These are phyloP conservation scores for Melanotus villosus DNA, from an alignment of 2,888 invertebrate genomes.

Conservation along the genomic window DNA sequence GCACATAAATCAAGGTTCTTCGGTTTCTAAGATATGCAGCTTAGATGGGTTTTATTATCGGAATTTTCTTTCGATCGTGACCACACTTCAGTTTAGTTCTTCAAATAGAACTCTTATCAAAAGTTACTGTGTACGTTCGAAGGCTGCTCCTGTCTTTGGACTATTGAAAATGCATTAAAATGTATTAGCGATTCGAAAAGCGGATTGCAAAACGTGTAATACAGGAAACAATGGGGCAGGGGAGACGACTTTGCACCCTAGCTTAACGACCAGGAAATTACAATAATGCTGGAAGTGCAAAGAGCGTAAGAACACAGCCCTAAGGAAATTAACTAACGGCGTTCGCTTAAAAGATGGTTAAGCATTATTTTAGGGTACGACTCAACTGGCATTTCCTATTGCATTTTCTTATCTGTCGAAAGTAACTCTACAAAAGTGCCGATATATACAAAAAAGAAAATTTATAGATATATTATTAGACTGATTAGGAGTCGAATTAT, in stretches of 20 bases:
- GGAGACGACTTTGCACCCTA: slow-evolving; percentile 52
- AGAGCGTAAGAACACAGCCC: slow-evolving; percentile 55
- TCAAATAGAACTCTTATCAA: not conserved
- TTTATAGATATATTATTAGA: too few relatives aligned
- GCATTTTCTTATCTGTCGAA: slow-evolving; percentile 25
- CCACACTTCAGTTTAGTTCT: slow-evolving; percentile 8
- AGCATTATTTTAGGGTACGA: slow-evolving; percentile 32
- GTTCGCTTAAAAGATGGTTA: slow-evolving; percentile 40
- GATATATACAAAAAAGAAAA: too few relatives aligned
- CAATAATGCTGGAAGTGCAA: slow-evolving; percentile 59
- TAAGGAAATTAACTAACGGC: slow-evolving; percentile 54
- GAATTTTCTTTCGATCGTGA: slow-evolving; percentile 6
- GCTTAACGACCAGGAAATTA: slow-evolving; percentile 61
- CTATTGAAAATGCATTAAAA: slow-evolving; percentile 39
- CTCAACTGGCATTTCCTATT: slow-evolving; percentile 26
- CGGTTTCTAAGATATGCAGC: slow-evolving; percentile 5
- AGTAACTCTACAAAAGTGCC: not conserved
- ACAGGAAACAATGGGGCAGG: slow-evolving; percentile 37
- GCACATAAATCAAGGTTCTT: slow-evolving; percentile 14
- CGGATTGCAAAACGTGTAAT: slow-evolving; percentile 37
- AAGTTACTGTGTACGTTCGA: not conserved
- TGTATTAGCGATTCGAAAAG: slow-evolving; percentile 30
- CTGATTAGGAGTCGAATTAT: too few relatives aligned
- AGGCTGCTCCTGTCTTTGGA: not conserved
- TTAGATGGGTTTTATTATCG: slow-evolving; percentile 15